Evolutionary conservation across 2,888 invertebrate species (phyloP).

Genomic region (Itoplectis maculator): DNA sequence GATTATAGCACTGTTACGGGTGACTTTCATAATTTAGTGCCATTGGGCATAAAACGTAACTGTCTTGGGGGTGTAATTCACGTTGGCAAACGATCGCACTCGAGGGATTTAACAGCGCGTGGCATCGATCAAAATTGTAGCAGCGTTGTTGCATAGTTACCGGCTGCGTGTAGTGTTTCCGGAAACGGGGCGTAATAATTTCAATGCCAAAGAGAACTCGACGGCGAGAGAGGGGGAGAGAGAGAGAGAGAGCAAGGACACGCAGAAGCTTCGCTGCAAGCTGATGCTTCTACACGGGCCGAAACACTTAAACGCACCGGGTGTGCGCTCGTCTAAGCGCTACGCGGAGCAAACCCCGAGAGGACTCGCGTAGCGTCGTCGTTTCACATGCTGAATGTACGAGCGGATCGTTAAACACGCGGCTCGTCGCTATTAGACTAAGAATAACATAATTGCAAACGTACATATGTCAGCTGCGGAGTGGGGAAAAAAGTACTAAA

Average conservation of each 20-base stretch:
- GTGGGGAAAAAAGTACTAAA: neutral
- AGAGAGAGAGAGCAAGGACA: neutral
- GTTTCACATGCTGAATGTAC: conserved; percentile 44
- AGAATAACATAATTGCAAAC: conserved; percentile 6
- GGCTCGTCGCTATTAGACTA: conserved; percentile 37
- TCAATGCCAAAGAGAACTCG: conserved; percentile 15
- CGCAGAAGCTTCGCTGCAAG: conserved; percentile 26
- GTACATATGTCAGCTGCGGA: neutral
- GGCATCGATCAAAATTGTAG: conserved; percentile 52
- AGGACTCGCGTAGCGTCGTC: conserved; percentile 24
- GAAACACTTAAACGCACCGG: conserved; percentile 43
- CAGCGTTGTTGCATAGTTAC: conserved; percentile 4
- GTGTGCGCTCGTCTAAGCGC: conserved; percentile 20
- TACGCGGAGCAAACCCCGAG: neutral
- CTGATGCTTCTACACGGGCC: conserved; percentile 31
- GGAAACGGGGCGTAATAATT: conserved; percentile 37
- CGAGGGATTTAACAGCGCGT: conserved; percentile 47
- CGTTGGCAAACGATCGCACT: conserved; percentile 4
- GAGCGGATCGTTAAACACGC: conserved; percentile 44
- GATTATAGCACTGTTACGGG: too few relatives aligned
- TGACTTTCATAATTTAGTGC: neutral
- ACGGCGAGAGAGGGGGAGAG: neutral
- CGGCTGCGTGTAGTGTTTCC: conserved; percentile 8
- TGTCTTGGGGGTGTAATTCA: conserved; percentile 33
- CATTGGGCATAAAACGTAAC: conserved; percentile 11